Evolutionary conservation across 2,888 invertebrate genomes (phyloP).

Genomic region (Epistrophe grossulariae): DNA sequence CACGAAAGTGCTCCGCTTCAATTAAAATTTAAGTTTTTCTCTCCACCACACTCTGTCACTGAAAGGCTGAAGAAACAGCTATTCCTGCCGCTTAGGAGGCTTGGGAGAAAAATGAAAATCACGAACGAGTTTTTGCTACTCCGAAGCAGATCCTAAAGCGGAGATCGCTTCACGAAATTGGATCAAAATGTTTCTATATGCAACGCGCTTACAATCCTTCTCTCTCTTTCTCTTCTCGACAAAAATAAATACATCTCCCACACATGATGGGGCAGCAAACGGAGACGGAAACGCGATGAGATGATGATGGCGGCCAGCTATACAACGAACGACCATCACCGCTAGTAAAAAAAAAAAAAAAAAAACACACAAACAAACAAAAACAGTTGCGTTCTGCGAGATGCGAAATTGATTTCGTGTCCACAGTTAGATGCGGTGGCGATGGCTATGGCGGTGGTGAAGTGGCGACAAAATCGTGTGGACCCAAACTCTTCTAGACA

Average conservation of each 20-base stretch:
- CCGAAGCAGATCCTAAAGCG: conserved; percentile 64
- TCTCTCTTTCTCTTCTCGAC: conserved; percentile 22
- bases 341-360: conserved; percentile 7
- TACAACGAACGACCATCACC: conserved; percentile 10
- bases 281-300: conserved; percentile 48
- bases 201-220: conserved; percentile 25
- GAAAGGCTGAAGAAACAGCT: neutral
- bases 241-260: conserved; percentile 57
- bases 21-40: conserved; percentile 74
- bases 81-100: conserved; percentile 15
- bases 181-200: conserved; percentile 56
- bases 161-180: conserved; percentile 73
- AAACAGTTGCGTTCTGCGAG: conserved; percentile 64
- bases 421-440: conserved; percentile 64
- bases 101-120: conserved; percentile 70
- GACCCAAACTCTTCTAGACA: conserved; percentile 62
- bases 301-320: conserved; percentile 33
- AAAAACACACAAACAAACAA: neutral
- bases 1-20: conserved; percentile 75
- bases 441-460: conserved; percentile 16
- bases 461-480: conserved; percentile 70
- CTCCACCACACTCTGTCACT: conserved; percentile 33
- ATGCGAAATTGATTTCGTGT: conserved; percentile 74
- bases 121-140: conserved; percentile 61
- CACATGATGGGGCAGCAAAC: conserved; percentile 40